Base-by-base conservation (phyloP, 2,797 vertebrate genomes). In the Tragelaphus oryx region DNA sequence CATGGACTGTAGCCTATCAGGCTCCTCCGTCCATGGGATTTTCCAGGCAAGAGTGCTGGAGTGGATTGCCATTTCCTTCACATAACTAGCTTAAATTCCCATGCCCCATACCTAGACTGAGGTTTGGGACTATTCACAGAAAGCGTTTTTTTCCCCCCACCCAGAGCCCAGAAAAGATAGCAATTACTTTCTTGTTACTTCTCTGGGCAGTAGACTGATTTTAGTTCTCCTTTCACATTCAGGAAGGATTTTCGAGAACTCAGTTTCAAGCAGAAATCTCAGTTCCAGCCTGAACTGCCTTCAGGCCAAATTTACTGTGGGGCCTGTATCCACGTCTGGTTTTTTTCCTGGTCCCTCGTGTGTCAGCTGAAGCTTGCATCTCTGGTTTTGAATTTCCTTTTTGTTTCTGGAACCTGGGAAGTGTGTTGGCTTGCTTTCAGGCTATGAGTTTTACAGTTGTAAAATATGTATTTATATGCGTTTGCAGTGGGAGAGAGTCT, bases 381-480 rank as follows among this genome's bases (percentile, higher is more conserved):
- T 84, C 81, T 93, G 85, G 28, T 87, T 96, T 92, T 91, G 48
- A 85, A 92, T 84, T 93, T 95, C 50, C 17, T 90, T 95, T 90
- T 90, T 91, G n/a, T 81, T 95, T 95, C 50, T 83, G 46, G 87
- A 74, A 71, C 22, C 41, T 94, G 52, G 60, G 44, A 80, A 76
- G 33, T 78, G 59, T 62, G 83, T 91, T 83, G 48, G 74, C 44
- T 89, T 85, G 87, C 71, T 94, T 90, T 87, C 57, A 96, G 65
- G 41, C 41, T 81, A 33, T 41, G 48, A 48, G 20, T 93, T 94
- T 96, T 86, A 81, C 87, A 76, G 76, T 75, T 94, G 52, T n/a
- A 79, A 96, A 87, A 75, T 85, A 71, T 41, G 24, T 22, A 80
- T 92, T 92, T 55, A 30, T 17, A 41, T 16, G 41, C 74, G 20